phyloP scores from a whole-genome alignment of 2,113 vertebrate species.

The Gila orcuttii region DNA sequence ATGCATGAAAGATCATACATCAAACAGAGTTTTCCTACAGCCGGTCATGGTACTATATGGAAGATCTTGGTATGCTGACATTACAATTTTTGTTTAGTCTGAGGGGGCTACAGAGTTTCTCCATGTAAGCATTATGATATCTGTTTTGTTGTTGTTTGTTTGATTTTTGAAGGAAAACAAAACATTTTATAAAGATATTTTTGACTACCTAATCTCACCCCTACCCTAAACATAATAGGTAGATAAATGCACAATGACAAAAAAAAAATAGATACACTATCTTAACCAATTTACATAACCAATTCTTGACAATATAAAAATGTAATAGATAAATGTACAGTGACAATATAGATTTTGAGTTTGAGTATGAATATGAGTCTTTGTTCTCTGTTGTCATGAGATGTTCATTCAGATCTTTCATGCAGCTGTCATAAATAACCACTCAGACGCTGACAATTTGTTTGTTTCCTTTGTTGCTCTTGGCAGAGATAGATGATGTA shows the following conservation, averaged over 20 bases:
- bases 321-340: background rate
- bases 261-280: background rate
- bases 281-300: background rate
- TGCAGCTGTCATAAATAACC: slow-evolving; percentile 19
- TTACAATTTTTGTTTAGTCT: background rate
- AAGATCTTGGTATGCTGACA: background rate
- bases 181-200: too few species aligned
- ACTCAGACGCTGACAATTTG: slow-evolving; percentile 22
- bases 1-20: background rate
- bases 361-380: background rate
- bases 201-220: too few species aligned
- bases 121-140: background rate
- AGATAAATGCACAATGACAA: background rate
- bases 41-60: background rate
- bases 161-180: background rate
- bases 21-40: background rate
- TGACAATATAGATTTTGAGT: background rate
- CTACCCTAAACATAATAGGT: background rate
- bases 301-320: background rate
- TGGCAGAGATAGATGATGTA: background rate
- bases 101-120: background rate
- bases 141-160: background rate
- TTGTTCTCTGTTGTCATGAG: slow-evolving; percentile 34
- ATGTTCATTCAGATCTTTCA: slow-evolving; percentile 26
- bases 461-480: slow-evolving; percentile 28